Conservation (phyloP, 2,888 invertebrate genomes). For the Ypsolopha sequella region DNA sequence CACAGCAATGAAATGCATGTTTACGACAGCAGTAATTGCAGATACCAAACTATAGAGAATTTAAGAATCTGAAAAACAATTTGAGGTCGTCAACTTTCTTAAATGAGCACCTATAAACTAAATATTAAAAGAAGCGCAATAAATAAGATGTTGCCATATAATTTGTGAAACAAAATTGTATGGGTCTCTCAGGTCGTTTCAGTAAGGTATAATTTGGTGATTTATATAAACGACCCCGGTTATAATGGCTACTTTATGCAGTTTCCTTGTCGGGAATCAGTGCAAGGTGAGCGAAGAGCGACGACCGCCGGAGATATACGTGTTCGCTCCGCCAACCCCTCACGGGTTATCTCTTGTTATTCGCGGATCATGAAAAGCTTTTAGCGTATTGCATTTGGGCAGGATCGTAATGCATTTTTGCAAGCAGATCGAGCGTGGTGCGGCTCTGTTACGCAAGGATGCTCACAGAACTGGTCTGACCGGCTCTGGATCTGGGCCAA, state of each 20-base stretch:
- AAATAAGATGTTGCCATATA: slow-evolving; percentile 52
- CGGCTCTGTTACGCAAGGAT: slow-evolving; percentile 55
- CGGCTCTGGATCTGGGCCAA: slow-evolving; percentile 64
- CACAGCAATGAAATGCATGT: slow-evolving; percentile 6
- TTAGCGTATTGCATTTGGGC: slow-evolving; percentile 49
- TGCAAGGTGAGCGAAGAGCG: slow-evolving; percentile 38
- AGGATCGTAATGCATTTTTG: slow-evolving; percentile 61
- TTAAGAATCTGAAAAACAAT: slow-evolving; percentile 23
- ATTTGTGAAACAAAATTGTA: slow-evolving; percentile 57
- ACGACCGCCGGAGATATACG: slow-evolving; percentile 23
- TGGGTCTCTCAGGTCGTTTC: slow-evolving; percentile 53
- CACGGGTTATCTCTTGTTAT: slow-evolving; percentile 38
- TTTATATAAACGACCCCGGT: slow-evolving; percentile 46
- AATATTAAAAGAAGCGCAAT: slow-evolving; percentile 50
- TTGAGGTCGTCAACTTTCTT: slow-evolving; percentile 38
- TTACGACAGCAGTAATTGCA: slow-evolving; percentile 1
- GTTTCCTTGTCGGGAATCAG: slow-evolving; percentile 50
- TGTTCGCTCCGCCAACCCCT: slow-evolving; percentile 25
- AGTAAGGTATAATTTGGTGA: slow-evolving; percentile 49
- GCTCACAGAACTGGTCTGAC: slow-evolving; percentile 57
- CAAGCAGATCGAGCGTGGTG: slow-evolving; percentile 34
- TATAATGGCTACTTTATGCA: slow-evolving; percentile 34
- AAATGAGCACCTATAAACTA: slow-evolving; percentile 31
- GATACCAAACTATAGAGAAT: not conserved
- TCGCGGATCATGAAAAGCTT: slow-evolving; percentile 52